These are phyloP conservation scores for Redunca redunca DNA, from an alignment of 2,113 vertebrate species.

Conservation along the genomic window DNA sequence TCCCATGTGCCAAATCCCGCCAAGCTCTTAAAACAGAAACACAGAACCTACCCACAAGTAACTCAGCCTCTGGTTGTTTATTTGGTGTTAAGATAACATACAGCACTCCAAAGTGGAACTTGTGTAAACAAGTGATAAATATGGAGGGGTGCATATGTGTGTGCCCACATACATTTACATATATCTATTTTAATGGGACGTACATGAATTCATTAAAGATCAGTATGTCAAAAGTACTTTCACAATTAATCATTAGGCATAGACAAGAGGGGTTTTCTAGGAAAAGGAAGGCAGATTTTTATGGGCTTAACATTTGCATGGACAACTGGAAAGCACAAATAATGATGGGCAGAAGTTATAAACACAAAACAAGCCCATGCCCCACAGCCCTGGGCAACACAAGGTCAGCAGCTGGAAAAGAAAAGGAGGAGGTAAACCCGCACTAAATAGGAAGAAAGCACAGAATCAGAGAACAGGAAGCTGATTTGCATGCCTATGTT, in stretches of 20 bases:
- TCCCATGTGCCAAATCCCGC: not conserved
- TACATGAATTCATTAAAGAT: not conserved
- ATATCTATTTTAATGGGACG: not conserved
- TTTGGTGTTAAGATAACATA: not conserved
- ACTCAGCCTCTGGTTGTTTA: not conserved
- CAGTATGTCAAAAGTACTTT: slow-evolving; percentile 2
- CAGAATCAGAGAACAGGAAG: not conserved
- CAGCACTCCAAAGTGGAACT: not conserved
- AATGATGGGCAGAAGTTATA: not conserved
- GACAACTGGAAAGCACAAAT: not conserved
- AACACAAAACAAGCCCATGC: not conserved
- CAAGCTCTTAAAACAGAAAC: not conserved
- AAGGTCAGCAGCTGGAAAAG: not conserved
- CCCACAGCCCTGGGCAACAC: not conserved
- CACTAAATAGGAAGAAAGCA: not conserved
- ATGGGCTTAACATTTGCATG: not conserved
- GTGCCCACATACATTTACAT: not conserved
- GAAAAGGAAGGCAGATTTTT: not conserved
- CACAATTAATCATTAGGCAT: not conserved
- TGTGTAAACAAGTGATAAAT: not conserved
- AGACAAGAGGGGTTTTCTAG: not conserved
- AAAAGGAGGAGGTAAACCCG: not conserved
- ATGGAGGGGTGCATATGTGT: not conserved
- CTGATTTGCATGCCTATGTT: not conserved
- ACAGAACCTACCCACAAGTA: not conserved